Evolutionary conservation across 1,140 invertebrate genomes (phyloP).

Genomic region (Stegodyphus mimosarum): DNA sequence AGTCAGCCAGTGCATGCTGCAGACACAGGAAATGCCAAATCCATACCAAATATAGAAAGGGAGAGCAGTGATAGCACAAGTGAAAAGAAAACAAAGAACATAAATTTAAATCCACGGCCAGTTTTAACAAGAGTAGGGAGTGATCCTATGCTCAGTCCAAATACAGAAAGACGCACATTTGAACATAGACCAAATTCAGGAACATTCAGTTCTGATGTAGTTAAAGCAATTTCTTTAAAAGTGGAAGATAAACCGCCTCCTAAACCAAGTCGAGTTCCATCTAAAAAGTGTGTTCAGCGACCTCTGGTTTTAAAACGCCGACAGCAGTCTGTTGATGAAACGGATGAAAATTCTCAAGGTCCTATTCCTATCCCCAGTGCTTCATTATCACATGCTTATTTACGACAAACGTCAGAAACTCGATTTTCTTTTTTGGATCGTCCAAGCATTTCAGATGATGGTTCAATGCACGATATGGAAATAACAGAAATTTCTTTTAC

Average conservation of each 20-base stretch:
- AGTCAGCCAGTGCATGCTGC: not conserved
- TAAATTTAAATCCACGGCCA: not conserved
- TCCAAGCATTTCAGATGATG: conserved; percentile 32
- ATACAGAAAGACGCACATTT: conserved; percentile 66
- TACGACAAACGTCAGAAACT: conserved; percentile 48
- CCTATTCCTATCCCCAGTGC: conserved; percentile 5
- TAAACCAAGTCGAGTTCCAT: conserved; percentile 78
- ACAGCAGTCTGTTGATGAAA: not conserved
- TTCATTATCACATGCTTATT: conserved; percentile 5
- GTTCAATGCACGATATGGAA: conserved; percentile 13
- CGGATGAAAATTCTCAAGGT: not conserved
- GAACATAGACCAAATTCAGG: conserved; percentile 55
- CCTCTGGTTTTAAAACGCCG: conserved; percentile 21
- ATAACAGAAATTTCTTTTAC: conserved; percentile 15
- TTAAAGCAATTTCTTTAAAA: not conserved
- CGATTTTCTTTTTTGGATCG: conserved; percentile 44
- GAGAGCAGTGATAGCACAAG: not conserved
- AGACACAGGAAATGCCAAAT: not conserved
- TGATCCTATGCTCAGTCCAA: conserved; percentile 72
- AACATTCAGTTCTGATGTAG: conserved; percentile 19
- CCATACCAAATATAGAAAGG: not conserved
- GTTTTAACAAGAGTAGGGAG: conserved; percentile 70
- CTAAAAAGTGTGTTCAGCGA: conserved; percentile 56
- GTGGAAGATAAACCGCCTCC: conserved; percentile 72
- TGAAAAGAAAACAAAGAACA: not conserved